Evolutionary conservation across 2,113 vertebrate species (phyloP), one percentile per base, ranked within the genome.

Genomic region (Microcebus lehilahytsara): DNA sequence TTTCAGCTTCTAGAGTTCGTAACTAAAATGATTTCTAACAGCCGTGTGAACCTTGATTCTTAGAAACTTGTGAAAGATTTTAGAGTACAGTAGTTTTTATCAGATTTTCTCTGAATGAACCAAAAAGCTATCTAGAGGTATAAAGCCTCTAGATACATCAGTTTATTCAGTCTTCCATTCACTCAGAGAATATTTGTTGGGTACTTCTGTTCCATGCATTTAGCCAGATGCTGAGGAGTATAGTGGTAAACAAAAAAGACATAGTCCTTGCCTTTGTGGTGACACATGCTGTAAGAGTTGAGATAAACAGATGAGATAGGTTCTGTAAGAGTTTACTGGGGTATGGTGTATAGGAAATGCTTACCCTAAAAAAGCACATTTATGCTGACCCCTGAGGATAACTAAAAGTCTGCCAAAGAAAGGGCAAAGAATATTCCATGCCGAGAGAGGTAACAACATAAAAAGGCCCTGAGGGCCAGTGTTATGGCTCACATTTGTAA

Each of bases 1-100:
- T 66, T 60, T 75, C 20, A 17, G 22, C 53, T 66, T 91, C 16
- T 77, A 85, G 88, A 84, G 32, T 91, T 95, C 83, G 95, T 93
- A 64, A 25, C 34, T 86, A 49, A 66, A 12, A 30, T 89, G 30
- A 84, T 87, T 79, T 58, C 34, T 72, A 49, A 66, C 27, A 9
- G 84, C 19, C 46, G 4, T 56, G 71, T 81, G 75, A 94, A 94
- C 49, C 17, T 93, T 83, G 34, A 60, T 74, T 69, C 71, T 74
- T 40, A 88, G 75, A 94, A 96, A 94, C 5, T 90, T 88, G 60
- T 74, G 30, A 60, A 96, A 80, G 89, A 75, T 79, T 84, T 96
- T 85, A 88, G 40, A 86, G 5, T 77, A 23, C 30, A 86, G 0
- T 85, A 8, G 20, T 85, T 60, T 60, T 85, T 74, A 56, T 77